phyloP scores from a whole-genome alignment of 1,140 invertebrate genomes.

The Thrips palmi region DNA sequence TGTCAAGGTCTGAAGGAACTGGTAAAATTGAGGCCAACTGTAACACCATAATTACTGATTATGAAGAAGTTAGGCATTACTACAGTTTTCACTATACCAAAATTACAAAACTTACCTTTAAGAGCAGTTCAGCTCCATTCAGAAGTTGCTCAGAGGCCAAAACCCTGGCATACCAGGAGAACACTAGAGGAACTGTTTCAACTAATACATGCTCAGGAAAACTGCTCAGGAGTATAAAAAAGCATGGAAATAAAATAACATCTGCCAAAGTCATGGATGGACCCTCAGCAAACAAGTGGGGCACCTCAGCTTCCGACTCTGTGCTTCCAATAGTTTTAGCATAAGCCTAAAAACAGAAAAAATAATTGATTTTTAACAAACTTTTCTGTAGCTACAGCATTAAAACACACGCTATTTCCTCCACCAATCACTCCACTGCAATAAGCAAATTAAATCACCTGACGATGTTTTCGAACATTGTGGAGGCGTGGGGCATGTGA shows the following conservation, averaged over 20 bases:
- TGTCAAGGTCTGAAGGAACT: background rate
- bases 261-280: conserved; percentile 67
- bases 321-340: conserved; percentile 1
- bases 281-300: conserved; percentile 68
- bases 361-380: no score
- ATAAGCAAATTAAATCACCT: no score
- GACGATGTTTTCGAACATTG: conserved; percentile 74
- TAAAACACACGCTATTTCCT: conserved; percentile 26
- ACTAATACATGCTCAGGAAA: conserved; percentile 22
- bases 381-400: no score
- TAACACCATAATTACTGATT: conserved; percentile 12
- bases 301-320: conserved; percentile 18
- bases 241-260: conserved; percentile 55
- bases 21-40: conserved; percentile 8
- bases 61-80: conserved; percentile 20
- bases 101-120: no score
- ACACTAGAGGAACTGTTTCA: no score
- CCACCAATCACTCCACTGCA: conserved; percentile 34
- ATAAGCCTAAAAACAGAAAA: no score
- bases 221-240: conserved; percentile 41
- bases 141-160: no score
- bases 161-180: no score
- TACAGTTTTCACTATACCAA: conserved; percentile 20
- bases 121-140: no score
- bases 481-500: conserved; percentile 67